These are phyloP conservation scores for Montipora efflorescens DNA, from an alignment of 64 coral and sea anemone genomes.

Conservation along the genomic window DNA sequence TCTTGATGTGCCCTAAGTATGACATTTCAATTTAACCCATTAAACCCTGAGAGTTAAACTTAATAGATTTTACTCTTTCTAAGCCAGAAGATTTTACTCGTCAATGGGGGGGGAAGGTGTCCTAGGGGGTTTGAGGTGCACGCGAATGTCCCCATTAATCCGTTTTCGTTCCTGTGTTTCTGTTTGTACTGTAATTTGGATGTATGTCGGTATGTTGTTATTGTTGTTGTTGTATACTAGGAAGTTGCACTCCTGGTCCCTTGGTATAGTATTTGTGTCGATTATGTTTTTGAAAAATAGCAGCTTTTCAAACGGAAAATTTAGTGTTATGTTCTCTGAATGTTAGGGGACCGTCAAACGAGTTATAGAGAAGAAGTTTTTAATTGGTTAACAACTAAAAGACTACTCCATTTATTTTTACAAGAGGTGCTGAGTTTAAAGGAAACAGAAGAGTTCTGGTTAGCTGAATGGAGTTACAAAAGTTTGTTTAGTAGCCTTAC, in stretches of 20 bases:
- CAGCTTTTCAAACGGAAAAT: not conserved
- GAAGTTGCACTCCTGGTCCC: too few relatives aligned
- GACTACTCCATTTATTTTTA: not conserved
- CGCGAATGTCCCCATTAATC: too few relatives aligned
- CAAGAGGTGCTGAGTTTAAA: slow-evolving; percentile 20
- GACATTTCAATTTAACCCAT: too few relatives aligned
- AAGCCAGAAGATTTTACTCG: too few relatives aligned
- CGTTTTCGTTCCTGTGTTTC: too few relatives aligned
- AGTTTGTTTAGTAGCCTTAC: slow-evolving; percentile 2
- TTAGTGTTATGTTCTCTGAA: slow-evolving; percentile 34
- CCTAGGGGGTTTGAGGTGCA: too few relatives aligned
- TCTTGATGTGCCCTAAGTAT: too few relatives aligned
- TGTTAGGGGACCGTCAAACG: not conserved
- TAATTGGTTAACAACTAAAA: not conserved
- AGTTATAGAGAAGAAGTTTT: slow-evolving; percentile 18
- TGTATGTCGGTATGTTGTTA: too few relatives aligned
- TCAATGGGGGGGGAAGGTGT: too few relatives aligned
- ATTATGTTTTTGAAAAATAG: not conserved
- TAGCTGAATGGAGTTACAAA: slow-evolving; percentile 18
- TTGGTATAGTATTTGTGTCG: not conserved
- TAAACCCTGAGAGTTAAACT: too few relatives aligned
- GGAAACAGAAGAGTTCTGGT: slow-evolving; percentile 29
- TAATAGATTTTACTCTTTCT: too few relatives aligned
- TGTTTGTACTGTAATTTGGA: too few relatives aligned
- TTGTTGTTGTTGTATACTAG: not conserved